Evolutionary conservation across 2,797 vertebrate genomes (phyloP), one percentile per base, ranked within the genome.

Genomic region (Galagoides demidoff): DNA sequence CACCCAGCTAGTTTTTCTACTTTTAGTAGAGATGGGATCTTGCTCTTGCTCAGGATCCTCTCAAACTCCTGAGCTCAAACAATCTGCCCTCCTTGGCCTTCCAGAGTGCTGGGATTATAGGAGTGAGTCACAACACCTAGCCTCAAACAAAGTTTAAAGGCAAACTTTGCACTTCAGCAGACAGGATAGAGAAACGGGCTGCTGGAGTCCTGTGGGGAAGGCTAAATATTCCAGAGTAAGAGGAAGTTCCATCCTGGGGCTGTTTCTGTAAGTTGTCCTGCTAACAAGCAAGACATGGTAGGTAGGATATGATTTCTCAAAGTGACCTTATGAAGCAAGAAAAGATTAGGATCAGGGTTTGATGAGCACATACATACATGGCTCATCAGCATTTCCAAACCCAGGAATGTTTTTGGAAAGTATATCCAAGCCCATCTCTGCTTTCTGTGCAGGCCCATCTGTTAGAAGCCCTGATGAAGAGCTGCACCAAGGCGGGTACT

Each of bases 281-380:
- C 8, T 20, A 61, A 61, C 13, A 29, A 55, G 79, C 27, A 82
- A 43, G 45, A 45, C 37, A 27, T 20, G 25, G 14, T 7, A 17
- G 23, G 45, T 17, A 19, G 34, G 22, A 43, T 17, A 49, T 64
- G 57, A 14, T 63, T 70, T 77, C 76, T 39, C 39, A 76, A 59
- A 5, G 70, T 29, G 85, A 66, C 64, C 20, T 25, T 17, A n/a
- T 9, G 34, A 71, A 57, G 68, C 25, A 85, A 59, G 49, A n/a
- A 34, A 39, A 63, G 73, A 76, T 31, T 49, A 20, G 7, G 89
- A 29, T 29, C 29, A 39, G 43, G n/a, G n/a, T 55, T 78, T 13
- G 52, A 59, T 22, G 25, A 34, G 6, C 37, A 31, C 1, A 3
- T 11, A 31, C 1, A 3, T 11, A 1, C 1, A 1, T 49, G 84